phyloP scores from a whole-genome alignment of 2,113 vertebrate genomes.

The Pedetes capensis region DNA sequence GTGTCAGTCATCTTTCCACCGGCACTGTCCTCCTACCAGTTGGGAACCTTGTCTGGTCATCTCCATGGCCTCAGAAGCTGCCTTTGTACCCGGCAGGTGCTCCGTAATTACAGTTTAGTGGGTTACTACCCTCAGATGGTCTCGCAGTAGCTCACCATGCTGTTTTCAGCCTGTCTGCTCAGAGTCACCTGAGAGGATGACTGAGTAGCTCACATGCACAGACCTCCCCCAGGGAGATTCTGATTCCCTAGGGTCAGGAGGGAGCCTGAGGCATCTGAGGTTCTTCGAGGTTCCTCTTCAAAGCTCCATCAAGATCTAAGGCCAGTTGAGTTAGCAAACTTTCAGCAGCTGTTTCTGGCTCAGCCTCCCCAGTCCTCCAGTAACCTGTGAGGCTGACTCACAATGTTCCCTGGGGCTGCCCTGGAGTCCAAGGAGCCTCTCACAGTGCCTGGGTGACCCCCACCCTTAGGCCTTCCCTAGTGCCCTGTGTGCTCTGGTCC shows the following conservation, averaged over 20 bases:
- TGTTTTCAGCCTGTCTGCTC: not conserved
- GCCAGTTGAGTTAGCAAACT: not conserved
- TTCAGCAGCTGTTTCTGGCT: not conserved
- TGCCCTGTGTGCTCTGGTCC: not conserved
- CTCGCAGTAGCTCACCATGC: not conserved
- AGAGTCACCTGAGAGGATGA: not conserved
- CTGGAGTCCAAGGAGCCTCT: not conserved
- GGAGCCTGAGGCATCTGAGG: not conserved
- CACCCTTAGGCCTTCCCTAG: not conserved
- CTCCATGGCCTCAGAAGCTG: not conserved
- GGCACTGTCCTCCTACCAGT: not conserved
- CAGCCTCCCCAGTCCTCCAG: not conserved
- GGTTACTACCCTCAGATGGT: not conserved
- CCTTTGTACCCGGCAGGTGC: not conserved
- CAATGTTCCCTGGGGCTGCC: not conserved
- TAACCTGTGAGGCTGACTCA: not conserved
- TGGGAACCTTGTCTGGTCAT: not conserved
- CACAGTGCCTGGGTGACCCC: not conserved
- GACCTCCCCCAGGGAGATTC: not conserved
- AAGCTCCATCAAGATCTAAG: not conserved
- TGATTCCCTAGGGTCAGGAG: conserved; percentile 12
- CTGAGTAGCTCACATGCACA: not conserved
- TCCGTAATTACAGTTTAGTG: not conserved
- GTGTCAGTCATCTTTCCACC: not conserved
- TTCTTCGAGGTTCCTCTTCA: conserved; percentile 14